Base-by-base conservation (phyloP, 37 sponge, comb jelly and placozoan species). In the Amphimedon queenslandica region DNA sequence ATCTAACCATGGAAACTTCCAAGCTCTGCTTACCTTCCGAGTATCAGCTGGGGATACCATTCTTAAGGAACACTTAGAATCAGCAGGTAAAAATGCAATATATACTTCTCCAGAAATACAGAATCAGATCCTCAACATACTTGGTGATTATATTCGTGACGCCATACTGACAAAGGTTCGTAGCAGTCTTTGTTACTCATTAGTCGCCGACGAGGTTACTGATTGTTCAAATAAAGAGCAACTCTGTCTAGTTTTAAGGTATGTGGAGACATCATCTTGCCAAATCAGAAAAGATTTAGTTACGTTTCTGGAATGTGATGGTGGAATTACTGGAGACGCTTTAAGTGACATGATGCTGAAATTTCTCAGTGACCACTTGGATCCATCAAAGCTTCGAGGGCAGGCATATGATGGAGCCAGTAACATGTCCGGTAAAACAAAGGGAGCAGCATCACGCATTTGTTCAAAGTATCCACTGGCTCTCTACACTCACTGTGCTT, bases 321-420 rank as follows among this genome's bases (percentile, higher is more conserved):
- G 39, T 55, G 83, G 82, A 58, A 74, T 79, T n/a, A 73, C 83
- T 40, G 92, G 92, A 24, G 30, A 68, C 58, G 78, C 70, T 25
- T 40, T 91, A 25, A 83, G 87, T 27, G 67, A 53, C 38, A 85
- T 75, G 71, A 85, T 81, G 43, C 27, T 71, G 18, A 41, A 66
- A 21, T 63, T 51, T 39, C 32, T 84, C 39, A 36, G 24, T 33
- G 70, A 40, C 24, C 32, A 36, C 61, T 53, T 87, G 38, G 67
- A 92, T 38, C 80, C 61, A 24, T 75, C 40, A 41, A 80, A 73
- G 34, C 30, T 85, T 31, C 74, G 86, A 67, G 91, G 86, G 8
- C 91, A 90, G 58, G 79, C 82, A 2, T 90, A 90, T 58, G 86
- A 86, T 77, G 86, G 91, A 23, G 91, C 86, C 63, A 78, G 78